Base-by-base conservation (phyloP, 2,888 invertebrate species). In the Diloba caeruleocephala region DNA sequence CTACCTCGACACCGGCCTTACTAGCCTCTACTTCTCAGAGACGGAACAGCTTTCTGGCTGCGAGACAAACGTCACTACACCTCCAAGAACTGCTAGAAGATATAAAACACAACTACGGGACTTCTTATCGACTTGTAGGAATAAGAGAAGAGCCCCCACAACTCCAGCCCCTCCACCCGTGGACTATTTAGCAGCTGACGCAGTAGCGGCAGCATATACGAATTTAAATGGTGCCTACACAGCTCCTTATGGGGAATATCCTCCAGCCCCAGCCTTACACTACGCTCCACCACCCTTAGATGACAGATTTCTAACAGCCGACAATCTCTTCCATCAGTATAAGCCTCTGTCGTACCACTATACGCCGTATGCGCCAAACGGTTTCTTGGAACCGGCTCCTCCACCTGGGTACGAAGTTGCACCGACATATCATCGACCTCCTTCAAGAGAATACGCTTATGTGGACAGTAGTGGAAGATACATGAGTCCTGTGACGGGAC, bases 51-150 rank as follows among this genome's bases (percentile, higher is more conserved):
- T 97, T 12, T 92, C 95, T 1, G 92, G 94, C 31, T 95, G 95
- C 50, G 95, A 94, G 61, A 94, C 95, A 10, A 94, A 93, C 42
- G 95, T 95, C 43, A 96, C 96, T 44, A 90, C 92, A 0, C 97
- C 97, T 0, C 97, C 97, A 44, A 94, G 98, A 72, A 97, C 97
- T 13, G 97, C 97, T 67, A 95, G 98, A 57, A 95, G 98, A 76
- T 98, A 98, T 92, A 99, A 99, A 89, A 98, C 98, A 2, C 98
- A 98, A 84, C 94, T 98, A 15, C 94, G 98, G 37, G 98, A 99
- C 90, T 98, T 98, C 85, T 92, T 98, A 1, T 98, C 98, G 10
- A 98, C 98, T 9, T 98, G 98, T 83, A 95, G 98, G 60, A 97
- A 96, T 61, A 97, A 97, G 81, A 95, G 97, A 82, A 95, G 96